Evolutionary conservation across 1,140 invertebrate species (phyloP).

Genomic region (Drosophila leontia): DNA sequence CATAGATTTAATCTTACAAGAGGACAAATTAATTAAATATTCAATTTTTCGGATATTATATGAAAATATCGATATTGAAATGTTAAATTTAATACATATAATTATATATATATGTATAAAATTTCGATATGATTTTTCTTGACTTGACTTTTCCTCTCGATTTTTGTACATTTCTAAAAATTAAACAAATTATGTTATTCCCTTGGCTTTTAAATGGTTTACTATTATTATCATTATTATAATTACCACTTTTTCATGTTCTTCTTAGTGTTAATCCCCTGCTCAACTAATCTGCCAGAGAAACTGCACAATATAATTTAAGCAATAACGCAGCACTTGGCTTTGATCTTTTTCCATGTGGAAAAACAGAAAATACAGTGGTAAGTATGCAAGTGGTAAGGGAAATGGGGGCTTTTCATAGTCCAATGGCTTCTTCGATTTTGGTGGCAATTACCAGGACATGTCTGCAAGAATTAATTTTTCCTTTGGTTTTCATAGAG

Average conservation of each 20-base stretch:
- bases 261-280: neutral
- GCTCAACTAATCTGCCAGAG: neutral
- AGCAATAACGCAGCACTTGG: conserved; percentile 7
- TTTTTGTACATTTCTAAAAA: neutral
- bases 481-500: too few species aligned
- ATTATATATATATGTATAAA: too few species aligned
- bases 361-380: neutral
- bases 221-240: neutral
- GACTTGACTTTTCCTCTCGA: too few species aligned
- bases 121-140: too few species aligned
- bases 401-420: conserved; percentile 4
- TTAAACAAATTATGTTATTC: neutral
- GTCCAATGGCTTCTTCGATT: conserved; percentile 9
- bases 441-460: neutral
- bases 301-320: conserved; percentile 7
- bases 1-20: too few species aligned
- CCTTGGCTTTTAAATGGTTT: neutral
- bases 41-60: too few species aligned
- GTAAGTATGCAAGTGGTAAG: neutral
- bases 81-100: too few species aligned
- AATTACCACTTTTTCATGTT: neutral
- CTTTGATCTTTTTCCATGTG: conserved; percentile 22
- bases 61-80: too few species aligned
- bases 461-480: too few species aligned
- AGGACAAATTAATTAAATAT: too few species aligned